Evolutionary conservation across 2,888 invertebrate genomes (phyloP).

Genomic region (Yponomeuta malinellus): DNA sequence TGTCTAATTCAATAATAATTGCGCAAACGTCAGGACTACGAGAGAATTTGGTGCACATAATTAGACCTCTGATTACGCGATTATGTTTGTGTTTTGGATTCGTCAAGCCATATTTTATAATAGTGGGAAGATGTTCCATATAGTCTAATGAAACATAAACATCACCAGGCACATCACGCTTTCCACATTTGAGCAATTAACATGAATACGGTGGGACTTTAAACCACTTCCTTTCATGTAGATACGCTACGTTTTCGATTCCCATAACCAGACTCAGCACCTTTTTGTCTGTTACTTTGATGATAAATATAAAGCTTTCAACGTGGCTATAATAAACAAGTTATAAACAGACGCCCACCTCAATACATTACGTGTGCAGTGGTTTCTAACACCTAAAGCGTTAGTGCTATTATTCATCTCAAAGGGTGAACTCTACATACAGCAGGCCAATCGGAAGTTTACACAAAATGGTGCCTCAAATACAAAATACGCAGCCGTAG

Average conservation of each 20-base stretch:
- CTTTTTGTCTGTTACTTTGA: not conserved
- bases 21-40: too few relatives aligned
- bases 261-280: not conserved
- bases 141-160: too few relatives aligned
- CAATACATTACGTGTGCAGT: not conserved
- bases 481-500: too few relatives aligned
- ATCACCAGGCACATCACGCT: too few relatives aligned
- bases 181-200: too few relatives aligned
- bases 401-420: not conserved
- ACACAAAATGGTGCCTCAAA: not conserved
- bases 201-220: too few relatives aligned
- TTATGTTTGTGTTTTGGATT: too few relatives aligned
- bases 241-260: not conserved
- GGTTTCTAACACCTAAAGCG: not conserved
- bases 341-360: not conserved
- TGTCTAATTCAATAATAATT: too few relatives aligned
- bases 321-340: not conserved
- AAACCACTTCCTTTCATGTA: not conserved
- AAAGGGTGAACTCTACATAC: not conserved
- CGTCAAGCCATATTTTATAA: too few relatives aligned
- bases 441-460: not conserved
- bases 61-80: too few relatives aligned
- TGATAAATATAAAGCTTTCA: not conserved
- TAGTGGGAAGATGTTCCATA: too few relatives aligned
- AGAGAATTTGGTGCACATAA: too few relatives aligned